Percentiles rank a stretch among this genome's conserved stretches.
These are phyloP conservation scores for Aurelia aurita complex sp. Pacific DNA, from an alignment of 30 jellyfish, hydroid and myxozoan species.

Conservation along the genomic window DNA sequence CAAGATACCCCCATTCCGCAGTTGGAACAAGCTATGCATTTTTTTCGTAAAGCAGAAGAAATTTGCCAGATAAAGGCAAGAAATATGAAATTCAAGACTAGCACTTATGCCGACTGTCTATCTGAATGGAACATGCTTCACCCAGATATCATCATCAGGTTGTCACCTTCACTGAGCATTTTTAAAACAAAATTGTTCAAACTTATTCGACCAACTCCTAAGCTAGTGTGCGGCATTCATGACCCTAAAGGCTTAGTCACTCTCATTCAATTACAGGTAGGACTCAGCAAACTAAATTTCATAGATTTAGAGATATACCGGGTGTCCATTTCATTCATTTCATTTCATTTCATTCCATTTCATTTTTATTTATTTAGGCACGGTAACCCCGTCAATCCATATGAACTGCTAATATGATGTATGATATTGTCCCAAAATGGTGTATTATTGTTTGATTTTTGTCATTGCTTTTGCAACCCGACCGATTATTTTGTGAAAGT, in stretches of 20 bases:
- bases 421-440: too few species aligned
- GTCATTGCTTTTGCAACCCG: too few species aligned
- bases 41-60: not conserved
- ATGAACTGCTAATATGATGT: too few species aligned
- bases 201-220: slow-evolving; percentile 5
- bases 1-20: slow-evolving; percentile 22
- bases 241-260: not conserved
- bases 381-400: too few species aligned
- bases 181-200: slow-evolving; percentile 12
- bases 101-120: slow-evolving; percentile 18
- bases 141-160: slow-evolving; percentile 12
- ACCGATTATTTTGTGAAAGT: too few species aligned
- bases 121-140: slow-evolving; percentile 53
- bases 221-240: slow-evolving; percentile 5
- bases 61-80: slow-evolving; percentile 9
- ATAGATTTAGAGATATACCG: too few species aligned
- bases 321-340: too few species aligned
- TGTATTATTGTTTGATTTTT: too few species aligned
- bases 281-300: slow-evolving; percentile 23
- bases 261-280: slow-evolving; percentile 26
- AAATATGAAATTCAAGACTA: slow-evolving; percentile 14
- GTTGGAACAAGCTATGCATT: not conserved
- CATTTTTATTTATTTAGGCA: too few species aligned
- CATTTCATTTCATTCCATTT: too few species aligned
- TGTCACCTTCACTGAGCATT: too few species aligned